Evolutionary conservation across 2,797 vertebrate species (phyloP).

Genomic region (Paguma larvata): DNA sequence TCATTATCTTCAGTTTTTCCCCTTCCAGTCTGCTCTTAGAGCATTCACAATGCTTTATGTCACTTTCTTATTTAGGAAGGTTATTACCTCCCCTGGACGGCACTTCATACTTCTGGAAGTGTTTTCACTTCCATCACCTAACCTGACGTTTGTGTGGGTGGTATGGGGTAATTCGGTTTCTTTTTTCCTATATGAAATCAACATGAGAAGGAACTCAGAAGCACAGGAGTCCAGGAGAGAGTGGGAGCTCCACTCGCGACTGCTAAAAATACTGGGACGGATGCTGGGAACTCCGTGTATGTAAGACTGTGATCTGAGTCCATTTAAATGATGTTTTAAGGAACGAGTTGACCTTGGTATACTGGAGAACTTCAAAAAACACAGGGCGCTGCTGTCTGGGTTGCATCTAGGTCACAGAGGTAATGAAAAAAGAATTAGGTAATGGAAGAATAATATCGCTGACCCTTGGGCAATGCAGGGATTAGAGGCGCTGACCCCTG

Average conservation of each 20-base stretch:
- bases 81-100: background rate
- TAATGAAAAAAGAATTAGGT: constrained; percentile 31
- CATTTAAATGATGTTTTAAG: constrained; percentile 57
- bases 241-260: background rate
- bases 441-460: background rate
- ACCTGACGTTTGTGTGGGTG: background rate
- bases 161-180: background rate
- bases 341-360: background rate
- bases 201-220: background rate
- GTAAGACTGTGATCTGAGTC: background rate
- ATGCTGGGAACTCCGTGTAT: background rate
- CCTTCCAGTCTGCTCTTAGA: background rate
- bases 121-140: constrained; percentile 10
- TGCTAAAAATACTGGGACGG: background rate
- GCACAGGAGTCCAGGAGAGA: background rate
- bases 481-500: background rate
- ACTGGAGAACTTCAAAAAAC: background rate
- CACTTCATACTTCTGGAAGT: background rate
- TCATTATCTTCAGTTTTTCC: constrained; percentile 12
- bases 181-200: background rate
- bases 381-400: constrained; percentile 17
- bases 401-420: background rate
- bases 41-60: background rate
- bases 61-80: constrained; percentile 18
- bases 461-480: background rate